Percentiles rank a stretch among this genome's conserved stretches.
These are phyloP conservation scores for Rhinolophus ferrumequinum DNA, from an alignment of 2,113 vertebrate genomes.

Conservation along the genomic window DNA sequence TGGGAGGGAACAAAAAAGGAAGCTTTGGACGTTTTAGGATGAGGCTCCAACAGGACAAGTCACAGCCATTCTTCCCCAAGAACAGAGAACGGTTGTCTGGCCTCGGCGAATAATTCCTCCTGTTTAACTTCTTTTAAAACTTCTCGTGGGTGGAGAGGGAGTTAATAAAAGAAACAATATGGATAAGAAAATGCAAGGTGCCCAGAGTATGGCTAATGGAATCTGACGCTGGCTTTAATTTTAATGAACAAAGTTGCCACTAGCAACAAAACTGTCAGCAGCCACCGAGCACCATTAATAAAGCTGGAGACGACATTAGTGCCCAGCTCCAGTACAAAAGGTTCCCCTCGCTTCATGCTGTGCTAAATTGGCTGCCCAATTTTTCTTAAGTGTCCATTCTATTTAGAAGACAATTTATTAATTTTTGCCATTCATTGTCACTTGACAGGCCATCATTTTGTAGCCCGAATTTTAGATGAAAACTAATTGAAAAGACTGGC, in stretches of 20 bases:
- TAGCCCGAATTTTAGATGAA: conserved; percentile 88
- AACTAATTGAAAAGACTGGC: conserved; percentile 96
- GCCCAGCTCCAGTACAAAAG: conserved; percentile 88
- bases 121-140: conserved; percentile 65
- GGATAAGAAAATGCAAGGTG: conserved; percentile 83
- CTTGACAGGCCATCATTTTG: conserved; percentile 95
- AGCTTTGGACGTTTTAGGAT: not conserved
- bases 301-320: conserved; percentile 90
- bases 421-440: conserved; percentile 92
- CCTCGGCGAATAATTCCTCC: not conserved
- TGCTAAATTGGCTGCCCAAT: conserved; percentile 92
- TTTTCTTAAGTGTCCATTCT: conserved; percentile 93
- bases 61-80: rapidly evolving
- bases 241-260: conserved; percentile 94
- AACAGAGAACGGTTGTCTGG: not conserved
- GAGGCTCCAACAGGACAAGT: rapidly evolving
- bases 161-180: conserved; percentile 75
- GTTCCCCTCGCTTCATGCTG: conserved; percentile 88
- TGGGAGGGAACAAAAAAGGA: not conserved
- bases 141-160: conserved; percentile 59
- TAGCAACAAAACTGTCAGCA: conserved; percentile 94
- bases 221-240: conserved; percentile 94
- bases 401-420: conserved; percentile 93
- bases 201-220: conserved; percentile 90
- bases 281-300: conserved; percentile 92